Evolutionary conservation across 2,888 invertebrate genomes (phyloP).

Genomic region (Amphipyra berbera): DNA sequence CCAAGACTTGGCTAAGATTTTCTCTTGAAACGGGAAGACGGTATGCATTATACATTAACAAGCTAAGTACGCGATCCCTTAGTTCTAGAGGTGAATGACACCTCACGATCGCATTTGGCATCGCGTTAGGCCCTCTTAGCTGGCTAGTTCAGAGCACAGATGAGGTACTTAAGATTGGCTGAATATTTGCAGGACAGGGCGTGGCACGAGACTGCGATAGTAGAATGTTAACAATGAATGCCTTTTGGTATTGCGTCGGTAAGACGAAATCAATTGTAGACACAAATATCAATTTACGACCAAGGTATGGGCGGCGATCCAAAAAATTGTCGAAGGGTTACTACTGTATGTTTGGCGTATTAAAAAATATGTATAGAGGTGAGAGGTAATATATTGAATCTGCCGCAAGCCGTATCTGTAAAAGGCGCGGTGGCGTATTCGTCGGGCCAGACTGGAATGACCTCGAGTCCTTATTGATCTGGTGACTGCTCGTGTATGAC

Average conservation of each 20-base stretch:
- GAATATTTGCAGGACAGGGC: slow-evolving; percentile 47
- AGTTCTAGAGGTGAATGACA: slow-evolving; percentile 60
- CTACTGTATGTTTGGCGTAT: slow-evolving; percentile 27
- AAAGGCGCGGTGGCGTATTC: slow-evolving; percentile 70
- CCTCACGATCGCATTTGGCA: slow-evolving; percentile 51
- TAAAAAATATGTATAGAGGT: slow-evolving; percentile 40
- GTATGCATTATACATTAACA: slow-evolving; percentile 6
- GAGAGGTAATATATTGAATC: slow-evolving; percentile 55
- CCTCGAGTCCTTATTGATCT: slow-evolving; percentile 87
- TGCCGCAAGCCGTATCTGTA: slow-evolving; percentile 54
- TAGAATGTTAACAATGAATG: slow-evolving; percentile 29
- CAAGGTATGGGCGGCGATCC: slow-evolving; percentile 24
- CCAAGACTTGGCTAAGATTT: neutral
- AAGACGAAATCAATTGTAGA: slow-evolving; percentile 31
- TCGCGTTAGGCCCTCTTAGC: slow-evolving; percentile 50
- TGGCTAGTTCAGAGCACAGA: slow-evolving; percentile 38
- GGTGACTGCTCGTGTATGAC: slow-evolving; percentile 79
- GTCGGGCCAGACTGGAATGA: slow-evolving; percentile 77
- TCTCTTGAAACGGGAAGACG: neutral
- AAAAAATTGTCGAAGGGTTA: slow-evolving; percentile 28
- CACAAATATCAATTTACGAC: slow-evolving; percentile 11
- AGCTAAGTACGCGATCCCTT: slow-evolving; percentile 40
- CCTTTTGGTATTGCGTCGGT: slow-evolving; percentile 15
- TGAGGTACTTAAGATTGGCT: slow-evolving; percentile 38
- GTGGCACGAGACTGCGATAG: slow-evolving; percentile 25